These are phyloP conservation scores for Zapornia atra DNA, from an alignment of 2,113 vertebrate genomes.

Conservation along the genomic window DNA sequence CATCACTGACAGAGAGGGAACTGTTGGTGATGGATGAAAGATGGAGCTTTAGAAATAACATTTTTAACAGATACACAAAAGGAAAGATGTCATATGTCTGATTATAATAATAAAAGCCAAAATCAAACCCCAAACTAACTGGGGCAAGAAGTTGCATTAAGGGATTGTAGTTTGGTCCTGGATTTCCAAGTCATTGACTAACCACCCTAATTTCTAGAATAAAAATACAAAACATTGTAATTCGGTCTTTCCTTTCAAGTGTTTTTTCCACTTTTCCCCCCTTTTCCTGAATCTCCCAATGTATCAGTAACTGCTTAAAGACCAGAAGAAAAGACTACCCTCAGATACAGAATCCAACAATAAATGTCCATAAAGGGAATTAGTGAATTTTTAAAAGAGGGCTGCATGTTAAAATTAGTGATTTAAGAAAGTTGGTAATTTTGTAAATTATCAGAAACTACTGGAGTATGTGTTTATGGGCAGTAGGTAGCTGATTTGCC, in stretches of 20 bases:
- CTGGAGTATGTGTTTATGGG: not conserved
- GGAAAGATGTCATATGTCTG: not conserved
- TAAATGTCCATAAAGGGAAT: not conserved
- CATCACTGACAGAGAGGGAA: not conserved
- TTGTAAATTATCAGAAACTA: not conserved
- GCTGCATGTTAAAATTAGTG: not conserved
- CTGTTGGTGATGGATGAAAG: not conserved
- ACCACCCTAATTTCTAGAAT: not conserved
- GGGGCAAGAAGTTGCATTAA: not conserved
- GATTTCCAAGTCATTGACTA: not conserved
- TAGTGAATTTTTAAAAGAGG: not conserved
- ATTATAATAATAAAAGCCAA: not conserved
- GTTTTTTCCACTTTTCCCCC: not conserved
- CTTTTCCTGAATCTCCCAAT: not conserved
- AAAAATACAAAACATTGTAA: not conserved
- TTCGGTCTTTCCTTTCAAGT: not conserved
- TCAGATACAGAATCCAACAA: not conserved
- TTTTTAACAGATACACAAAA: not conserved
- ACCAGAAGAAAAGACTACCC: not conserved
- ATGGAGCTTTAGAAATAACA: not conserved
- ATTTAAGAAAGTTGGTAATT: not conserved
- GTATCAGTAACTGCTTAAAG: not conserved
- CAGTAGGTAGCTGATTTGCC: not conserved
- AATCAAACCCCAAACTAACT: not conserved
- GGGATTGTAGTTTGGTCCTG: fast-evolving